Evolutionary conservation across 1,140 invertebrate genomes (phyloP).

Genomic region (Lutraria rhynchaena): DNA sequence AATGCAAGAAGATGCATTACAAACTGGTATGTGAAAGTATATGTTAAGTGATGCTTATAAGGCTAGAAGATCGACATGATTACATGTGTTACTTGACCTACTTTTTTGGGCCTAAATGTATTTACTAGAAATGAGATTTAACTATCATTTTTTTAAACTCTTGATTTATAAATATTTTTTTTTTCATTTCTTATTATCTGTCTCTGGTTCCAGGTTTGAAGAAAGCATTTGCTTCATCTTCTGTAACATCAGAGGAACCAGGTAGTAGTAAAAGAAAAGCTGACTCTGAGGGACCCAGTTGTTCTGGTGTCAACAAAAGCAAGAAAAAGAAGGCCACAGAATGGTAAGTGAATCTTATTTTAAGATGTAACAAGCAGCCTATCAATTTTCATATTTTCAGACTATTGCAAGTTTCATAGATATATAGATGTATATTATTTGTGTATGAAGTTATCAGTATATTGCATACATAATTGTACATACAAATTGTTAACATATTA

Average conservation of each 20-base stretch:
- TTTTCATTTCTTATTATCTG: no score
- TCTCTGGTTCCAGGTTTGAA: slow-evolving; percentile 58
- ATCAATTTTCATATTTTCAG: not conserved
- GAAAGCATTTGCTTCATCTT: slow-evolving; percentile 35
- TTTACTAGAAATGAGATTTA: not conserved
- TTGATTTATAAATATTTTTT: no score
- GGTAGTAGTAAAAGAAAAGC: slow-evolving; percentile 28
- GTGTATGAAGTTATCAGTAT: no score
- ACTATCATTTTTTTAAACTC: no score
- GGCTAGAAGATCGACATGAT: no score
- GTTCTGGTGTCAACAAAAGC: slow-evolving; percentile 7
- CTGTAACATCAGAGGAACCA: slow-evolving; percentile 49
- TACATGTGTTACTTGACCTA: no score
- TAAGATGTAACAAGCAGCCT: not conserved
- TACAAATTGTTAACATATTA: no score
- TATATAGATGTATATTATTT: no score
- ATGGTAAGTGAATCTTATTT: slow-evolving; percentile 29
- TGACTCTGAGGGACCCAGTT: slow-evolving; percentile 26
- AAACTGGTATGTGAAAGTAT: slow-evolving; percentile 62
- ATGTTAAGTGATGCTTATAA: no score
- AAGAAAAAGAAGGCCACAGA: slow-evolving; percentile 40
- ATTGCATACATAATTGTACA: no score
- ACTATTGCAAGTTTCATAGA: no score
- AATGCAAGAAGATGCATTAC: slow-evolving; percentile 90
- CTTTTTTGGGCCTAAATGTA: not conserved